Conservation (phyloP, 2,888 invertebrate species). For the Anoncus sp. region DNA sequence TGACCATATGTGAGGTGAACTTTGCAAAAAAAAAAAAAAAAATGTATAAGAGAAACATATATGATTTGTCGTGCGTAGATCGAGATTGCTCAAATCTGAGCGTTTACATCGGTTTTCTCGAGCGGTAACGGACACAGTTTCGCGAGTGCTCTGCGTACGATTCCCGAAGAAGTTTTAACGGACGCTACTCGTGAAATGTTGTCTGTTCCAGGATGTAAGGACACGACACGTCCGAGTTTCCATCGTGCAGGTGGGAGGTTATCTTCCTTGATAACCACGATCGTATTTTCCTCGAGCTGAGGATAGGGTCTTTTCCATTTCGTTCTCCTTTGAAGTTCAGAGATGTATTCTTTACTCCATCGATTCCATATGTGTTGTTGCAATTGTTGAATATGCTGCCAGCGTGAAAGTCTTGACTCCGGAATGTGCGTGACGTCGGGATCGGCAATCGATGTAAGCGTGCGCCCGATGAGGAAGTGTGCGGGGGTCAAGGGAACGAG, state of each 20-base stretch:
- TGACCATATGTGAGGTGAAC: too few species aligned
- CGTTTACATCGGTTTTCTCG: too few species aligned
- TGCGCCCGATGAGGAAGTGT: slow-evolving; percentile 60
- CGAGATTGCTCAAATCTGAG: too few species aligned
- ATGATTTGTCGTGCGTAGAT: too few species aligned
- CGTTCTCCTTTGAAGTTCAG: neutral
- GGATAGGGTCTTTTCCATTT: neutral
- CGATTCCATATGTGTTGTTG: slow-evolving; percentile 4
- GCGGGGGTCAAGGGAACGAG: slow-evolving; percentile 50
- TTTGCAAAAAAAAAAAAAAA: too few species aligned
- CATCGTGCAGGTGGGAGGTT: neutral
- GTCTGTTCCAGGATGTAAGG: neutral
- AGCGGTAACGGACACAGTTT: too few species aligned
- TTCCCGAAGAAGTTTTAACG: too few species aligned
- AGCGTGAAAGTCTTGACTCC: slow-evolving; percentile 44
- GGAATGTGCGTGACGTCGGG: too few species aligned
- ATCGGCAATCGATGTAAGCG: slow-evolving; percentile 42
- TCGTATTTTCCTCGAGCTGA: neutral
- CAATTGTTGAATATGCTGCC: slow-evolving; percentile 40
- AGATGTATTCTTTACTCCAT: slow-evolving; percentile 2
- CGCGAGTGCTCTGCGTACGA: too few species aligned
- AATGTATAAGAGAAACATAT: too few species aligned
- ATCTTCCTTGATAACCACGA: neutral
- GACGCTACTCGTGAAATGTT: too few species aligned
- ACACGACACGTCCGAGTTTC: neutral